These are phyloP conservation scores for Seira ritae DNA, from an alignment of 2,888 invertebrate species.

Conservation along the genomic window DNA sequence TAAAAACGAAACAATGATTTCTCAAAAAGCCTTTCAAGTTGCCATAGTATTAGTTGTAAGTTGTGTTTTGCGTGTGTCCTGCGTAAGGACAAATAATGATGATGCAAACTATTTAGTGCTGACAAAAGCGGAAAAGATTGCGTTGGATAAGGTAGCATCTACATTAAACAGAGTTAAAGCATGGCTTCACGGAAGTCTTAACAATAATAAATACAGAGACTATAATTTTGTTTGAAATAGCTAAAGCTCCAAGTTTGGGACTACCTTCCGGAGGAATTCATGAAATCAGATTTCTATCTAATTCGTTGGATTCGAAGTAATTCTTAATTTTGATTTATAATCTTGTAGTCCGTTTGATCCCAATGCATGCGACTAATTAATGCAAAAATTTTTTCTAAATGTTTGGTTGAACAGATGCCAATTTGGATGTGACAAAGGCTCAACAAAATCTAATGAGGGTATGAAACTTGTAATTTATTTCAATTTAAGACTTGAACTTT, in stretches of 20 bases:
- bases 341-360: too few species aligned
- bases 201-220: neutral
- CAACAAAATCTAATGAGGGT: neutral
- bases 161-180: neutral
- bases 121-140: neutral
- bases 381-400: too few species aligned
- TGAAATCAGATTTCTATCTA: conserved; percentile 39
- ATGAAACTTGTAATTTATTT: neutral
- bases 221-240: neutral
- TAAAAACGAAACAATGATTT: too few species aligned
- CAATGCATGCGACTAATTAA: too few species aligned
- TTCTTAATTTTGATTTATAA: neutral
- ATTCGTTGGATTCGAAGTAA: conserved; percentile 38
- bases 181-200: neutral
- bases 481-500: too few species aligned
- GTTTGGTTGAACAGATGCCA: neutral
- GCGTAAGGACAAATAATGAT: too few species aligned
- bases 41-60: too few species aligned
- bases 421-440: conserved; percentile 25
- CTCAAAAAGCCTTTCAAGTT: too few species aligned
- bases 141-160: conserved; percentile 13
- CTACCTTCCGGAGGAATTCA: conserved; percentile 22
- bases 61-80: too few species aligned
- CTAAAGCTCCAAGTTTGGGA: conserved; percentile 20
- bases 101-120: too few species aligned